Evolutionary conservation across 2,113 vertebrate genomes (phyloP).

Genomic region (Ctenodactylus gundi): DNA sequence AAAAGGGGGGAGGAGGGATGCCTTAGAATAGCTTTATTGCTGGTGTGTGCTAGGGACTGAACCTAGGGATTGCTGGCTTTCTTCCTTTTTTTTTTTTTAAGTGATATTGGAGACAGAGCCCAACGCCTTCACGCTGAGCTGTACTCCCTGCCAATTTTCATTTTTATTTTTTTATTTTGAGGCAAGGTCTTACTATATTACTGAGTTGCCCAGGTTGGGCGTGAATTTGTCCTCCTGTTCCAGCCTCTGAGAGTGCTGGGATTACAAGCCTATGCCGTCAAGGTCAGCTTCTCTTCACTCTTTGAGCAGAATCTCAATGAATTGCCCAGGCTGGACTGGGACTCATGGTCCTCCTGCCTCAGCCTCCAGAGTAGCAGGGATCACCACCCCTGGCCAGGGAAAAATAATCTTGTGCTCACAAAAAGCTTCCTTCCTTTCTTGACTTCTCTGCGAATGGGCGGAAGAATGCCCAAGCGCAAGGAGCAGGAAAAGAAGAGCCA

Average conservation of each 20-base stretch:
- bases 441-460: background rate
- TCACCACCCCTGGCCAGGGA: background rate
- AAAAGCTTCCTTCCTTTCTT: constrained; percentile 22
- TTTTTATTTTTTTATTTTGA: background rate
- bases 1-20: too few species aligned
- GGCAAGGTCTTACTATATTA: background rate
- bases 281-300: too few species aligned
- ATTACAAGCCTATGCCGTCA: too few species aligned
- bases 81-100: too few species aligned
- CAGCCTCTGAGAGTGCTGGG: too few species aligned
- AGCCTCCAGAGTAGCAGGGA: background rate
- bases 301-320: too few species aligned
- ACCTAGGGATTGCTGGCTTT: too few species aligned
- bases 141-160: background rate
- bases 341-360: background rate
- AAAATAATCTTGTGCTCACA: background rate
- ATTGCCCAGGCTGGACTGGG: background rate
- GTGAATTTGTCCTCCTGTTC: too few species aligned
- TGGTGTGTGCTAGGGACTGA: too few species aligned
- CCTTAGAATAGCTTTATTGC: too few species aligned
- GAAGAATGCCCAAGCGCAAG: background rate
- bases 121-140: too few species aligned
- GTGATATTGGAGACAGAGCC: too few species aligned
- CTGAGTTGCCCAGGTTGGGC: background rate
- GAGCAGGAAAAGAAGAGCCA: background rate